Evolutionary conservation across 2,888 invertebrate species (phyloP).

Genomic region (Cremastinae sp.): DNA sequence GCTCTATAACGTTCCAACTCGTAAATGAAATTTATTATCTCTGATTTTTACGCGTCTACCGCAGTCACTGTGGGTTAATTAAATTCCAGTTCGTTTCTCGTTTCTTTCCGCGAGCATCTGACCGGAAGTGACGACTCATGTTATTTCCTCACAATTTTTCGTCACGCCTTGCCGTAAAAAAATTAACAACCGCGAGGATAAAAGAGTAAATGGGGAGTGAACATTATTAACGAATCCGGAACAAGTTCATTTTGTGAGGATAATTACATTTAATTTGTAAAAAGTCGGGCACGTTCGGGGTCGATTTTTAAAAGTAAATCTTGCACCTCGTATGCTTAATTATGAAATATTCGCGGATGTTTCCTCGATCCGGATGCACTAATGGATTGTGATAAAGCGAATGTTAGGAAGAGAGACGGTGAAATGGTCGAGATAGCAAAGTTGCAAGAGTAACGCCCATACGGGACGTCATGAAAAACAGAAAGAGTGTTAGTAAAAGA

Average conservation of each 20-base stretch:
- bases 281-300: neutral
- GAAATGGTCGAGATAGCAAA: constrained; percentile 24
- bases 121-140: constrained; percentile 29
- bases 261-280: constrained; percentile 12
- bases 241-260: too few species aligned
- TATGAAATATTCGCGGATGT: constrained; percentile 25
- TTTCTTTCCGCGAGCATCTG: constrained; percentile 26
- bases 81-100: constrained; percentile 34
- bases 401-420: constrained; percentile 56
- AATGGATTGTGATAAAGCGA: constrained; percentile 69
- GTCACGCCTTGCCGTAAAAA: constrained; percentile 11
- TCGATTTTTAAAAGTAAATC: constrained; percentile 3
- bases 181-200: neutral
- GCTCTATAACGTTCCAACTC: neutral
- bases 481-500: constrained; percentile 22
- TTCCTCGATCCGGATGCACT: constrained; percentile 23
- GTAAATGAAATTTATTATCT: constrained; percentile 34
- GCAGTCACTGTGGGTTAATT: constrained; percentile 45
- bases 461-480: constrained; percentile 14
- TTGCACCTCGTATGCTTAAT: constrained; percentile 8
- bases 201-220: too few species aligned
- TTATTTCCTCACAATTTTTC: constrained; percentile 27
- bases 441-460: constrained; percentile 15
- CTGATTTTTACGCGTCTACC: constrained; percentile 28
- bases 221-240: too few species aligned